Evolutionary conservation across 2,113 vertebrate species (phyloP), one percentile per base, ranked within the genome.

Genomic region (Crotalus viridis): DNA sequence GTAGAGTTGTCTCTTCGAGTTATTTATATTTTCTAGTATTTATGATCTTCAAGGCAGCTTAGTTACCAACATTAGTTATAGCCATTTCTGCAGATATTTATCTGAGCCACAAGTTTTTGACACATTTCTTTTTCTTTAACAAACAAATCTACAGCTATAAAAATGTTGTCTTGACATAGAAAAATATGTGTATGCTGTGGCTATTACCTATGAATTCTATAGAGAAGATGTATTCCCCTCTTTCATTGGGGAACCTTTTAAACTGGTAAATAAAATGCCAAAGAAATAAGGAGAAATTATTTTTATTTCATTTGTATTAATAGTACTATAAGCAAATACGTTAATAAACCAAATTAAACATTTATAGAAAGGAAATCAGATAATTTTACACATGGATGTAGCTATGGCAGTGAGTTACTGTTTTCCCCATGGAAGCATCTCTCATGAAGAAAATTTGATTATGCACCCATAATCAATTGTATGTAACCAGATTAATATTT

Each of bases 11-110:
- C 97, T 97, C 94, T 96, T 94, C 95, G 97, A 97, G 97, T 97
- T 97, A 96, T 97, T 97, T 97, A 95, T 97, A 96, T 97, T 98
- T 97, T 95, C 96, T 95, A 93, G 93, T 97, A 97, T 98, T 97
- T 97, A 94, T 96, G 97, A 97, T 97, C 96, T 96, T 90, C 94
- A 95, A 95, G 96, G 97, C 96, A 97, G 96, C 96, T 96, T 96
- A 97, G 97, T 98, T 98, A 97, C 97, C 98, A 97, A 97, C 97
- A 96, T 97, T 97, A 98, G 95, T 96, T 98, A 96, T 96, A 95
- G 96, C 95, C 97, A 95, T 98, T 97, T 95, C 95, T 95, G 92
- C 93, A 97, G 96, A 96, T 97, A 95, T 97, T 98, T 97, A 98
- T 97, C 97, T 98, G 97, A 97, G 94, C 94, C 93, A 95, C 95